Evolutionary conservation across 2,113 vertebrate species (phyloP).

Genomic region (Apodemus sylvaticus): DNA sequence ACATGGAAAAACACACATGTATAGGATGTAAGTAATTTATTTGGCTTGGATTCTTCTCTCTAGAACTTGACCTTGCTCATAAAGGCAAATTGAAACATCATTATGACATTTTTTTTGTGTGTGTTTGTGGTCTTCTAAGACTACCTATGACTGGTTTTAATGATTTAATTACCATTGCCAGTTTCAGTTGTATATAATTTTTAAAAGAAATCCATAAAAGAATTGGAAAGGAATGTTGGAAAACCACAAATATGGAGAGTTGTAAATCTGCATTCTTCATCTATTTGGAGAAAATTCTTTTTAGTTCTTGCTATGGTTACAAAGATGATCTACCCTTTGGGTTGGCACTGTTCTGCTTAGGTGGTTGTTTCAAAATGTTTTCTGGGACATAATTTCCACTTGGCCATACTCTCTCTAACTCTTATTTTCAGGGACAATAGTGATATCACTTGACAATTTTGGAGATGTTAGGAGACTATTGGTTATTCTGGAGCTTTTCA

Average conservation of each 20-base stretch:
- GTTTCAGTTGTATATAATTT: background rate
- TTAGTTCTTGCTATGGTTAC: background rate
- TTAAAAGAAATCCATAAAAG: background rate
- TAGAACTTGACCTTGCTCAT: background rate
- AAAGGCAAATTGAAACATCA: background rate
- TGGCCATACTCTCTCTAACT: background rate
- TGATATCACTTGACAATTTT: background rate
- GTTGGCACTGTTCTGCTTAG: background rate
- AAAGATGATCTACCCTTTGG: background rate
- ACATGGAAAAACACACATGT: background rate
- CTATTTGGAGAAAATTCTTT: background rate
- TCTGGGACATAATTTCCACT: background rate
- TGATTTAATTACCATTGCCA: background rate
- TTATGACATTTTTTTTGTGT: background rate
- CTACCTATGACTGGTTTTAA: background rate
- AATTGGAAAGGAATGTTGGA: background rate
- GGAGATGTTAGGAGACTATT: background rate
- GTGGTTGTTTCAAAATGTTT: background rate
- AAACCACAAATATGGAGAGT: background rate
- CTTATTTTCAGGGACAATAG: background rate
- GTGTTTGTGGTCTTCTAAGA: background rate
- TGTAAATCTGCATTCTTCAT: background rate
- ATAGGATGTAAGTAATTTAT: background rate
- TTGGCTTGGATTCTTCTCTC: background rate
- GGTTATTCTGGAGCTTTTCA: background rate